Evolutionary conservation across 2,113 vertebrate genomes (phyloP).

Genomic region (Sinocyclocheilus grahami): DNA sequence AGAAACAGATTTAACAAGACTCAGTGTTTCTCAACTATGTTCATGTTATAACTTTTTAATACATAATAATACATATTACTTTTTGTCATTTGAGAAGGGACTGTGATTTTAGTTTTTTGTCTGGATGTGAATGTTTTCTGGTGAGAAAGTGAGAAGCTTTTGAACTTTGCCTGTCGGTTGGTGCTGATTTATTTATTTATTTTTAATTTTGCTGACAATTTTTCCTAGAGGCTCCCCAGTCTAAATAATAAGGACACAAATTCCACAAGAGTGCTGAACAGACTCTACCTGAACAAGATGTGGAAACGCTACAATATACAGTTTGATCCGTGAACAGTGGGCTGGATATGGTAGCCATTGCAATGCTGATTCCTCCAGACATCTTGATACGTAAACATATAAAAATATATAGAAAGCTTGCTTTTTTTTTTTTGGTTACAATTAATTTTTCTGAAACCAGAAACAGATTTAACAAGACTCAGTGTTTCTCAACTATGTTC

Average conservation of each 20-base stretch:
- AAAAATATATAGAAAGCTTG: neutral
- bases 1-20: neutral
- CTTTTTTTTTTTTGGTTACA: neutral
- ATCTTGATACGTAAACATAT: neutral
- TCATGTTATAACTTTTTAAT: neutral
- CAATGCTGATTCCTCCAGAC: conserved; percentile 4
- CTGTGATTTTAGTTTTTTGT: no score
- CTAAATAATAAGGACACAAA: conserved; percentile 13
- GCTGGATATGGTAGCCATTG: neutral
- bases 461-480: neutral
- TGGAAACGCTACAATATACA: neutral
- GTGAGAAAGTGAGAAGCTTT: no score
- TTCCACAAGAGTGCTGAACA: conserved; percentile 26
- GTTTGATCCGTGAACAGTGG: conserved; percentile 12
- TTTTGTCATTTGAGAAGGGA: no score
- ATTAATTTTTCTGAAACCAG: neutral
- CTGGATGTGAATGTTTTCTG: no score
- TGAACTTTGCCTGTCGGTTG: no score
- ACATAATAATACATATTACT: no score
- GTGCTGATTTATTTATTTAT: no score
- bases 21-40: neutral
- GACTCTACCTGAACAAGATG: neutral
- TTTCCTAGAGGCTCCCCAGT: neutral
- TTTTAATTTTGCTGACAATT: conserved; percentile 19
- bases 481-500: neutral